phyloP scores from a whole-genome alignment of 2,113 vertebrate genomes.

The Hypocryptadius cinnamomeus region DNA sequence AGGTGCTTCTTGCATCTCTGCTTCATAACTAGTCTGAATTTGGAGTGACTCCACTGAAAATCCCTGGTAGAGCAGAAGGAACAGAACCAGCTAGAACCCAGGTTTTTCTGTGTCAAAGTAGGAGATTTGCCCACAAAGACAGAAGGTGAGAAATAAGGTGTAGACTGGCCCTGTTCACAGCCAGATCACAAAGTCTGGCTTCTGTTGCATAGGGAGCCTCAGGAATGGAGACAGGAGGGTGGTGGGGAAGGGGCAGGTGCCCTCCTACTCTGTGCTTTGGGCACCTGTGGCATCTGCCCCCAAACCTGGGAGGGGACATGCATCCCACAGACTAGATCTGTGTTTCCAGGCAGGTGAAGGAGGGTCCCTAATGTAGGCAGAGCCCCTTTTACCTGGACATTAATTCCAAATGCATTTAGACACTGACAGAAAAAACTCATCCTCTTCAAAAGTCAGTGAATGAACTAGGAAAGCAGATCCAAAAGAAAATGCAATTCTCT shows the following conservation, averaged over 20 bases:
- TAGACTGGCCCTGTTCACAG: neutral
- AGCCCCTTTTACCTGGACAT: neutral
- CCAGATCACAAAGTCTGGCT: neutral
- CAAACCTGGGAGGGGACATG: neutral
- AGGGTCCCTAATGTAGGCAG: neutral
- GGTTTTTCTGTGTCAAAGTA: neutral
- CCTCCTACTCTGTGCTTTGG: neutral
- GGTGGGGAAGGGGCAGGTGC: neutral
- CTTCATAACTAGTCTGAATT: neutral
- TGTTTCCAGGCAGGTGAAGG: neutral
- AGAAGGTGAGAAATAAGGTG: neutral
- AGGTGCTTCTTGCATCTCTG: neutral
- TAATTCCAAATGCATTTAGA: neutral
- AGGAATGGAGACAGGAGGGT: neutral
- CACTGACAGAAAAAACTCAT: neutral
- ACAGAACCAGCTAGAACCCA: neutral
- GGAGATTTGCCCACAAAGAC: neutral
- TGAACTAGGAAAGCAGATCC: neutral
- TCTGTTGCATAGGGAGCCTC: neutral
- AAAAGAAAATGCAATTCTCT: neutral
- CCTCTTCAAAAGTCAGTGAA: neutral
- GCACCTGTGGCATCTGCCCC: neutral
- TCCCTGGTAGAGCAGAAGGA: neutral
- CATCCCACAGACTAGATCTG: neutral
- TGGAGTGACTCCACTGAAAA: neutral